Evolutionary conservation across 1,140 invertebrate genomes (phyloP).

Genomic region (Aporrectodea caliginosa): DNA sequence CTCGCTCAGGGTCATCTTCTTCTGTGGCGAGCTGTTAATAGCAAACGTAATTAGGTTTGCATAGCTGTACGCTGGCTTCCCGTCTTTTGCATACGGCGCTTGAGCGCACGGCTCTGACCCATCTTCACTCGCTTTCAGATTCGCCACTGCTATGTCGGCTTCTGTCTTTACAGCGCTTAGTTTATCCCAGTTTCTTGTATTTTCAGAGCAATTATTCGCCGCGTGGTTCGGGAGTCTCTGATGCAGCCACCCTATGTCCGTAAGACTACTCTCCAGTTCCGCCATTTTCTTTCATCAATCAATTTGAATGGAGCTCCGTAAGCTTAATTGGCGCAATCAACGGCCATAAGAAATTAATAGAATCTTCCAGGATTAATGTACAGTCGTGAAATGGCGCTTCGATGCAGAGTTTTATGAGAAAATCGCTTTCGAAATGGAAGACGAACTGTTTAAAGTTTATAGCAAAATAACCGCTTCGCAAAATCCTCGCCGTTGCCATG

Average conservation of each 20-base stretch:
- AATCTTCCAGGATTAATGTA: too few relatives aligned
- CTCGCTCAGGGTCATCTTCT: constrained; percentile 75
- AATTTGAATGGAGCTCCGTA: too few relatives aligned
- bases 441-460: too few relatives aligned
- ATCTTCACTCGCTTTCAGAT: not conserved
- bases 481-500: too few relatives aligned
- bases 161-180: not conserved
- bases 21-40: constrained; percentile 90
- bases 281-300: too few relatives aligned
- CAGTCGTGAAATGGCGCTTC: too few relatives aligned
- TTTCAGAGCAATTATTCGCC: too few relatives aligned
- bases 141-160: not conserved
- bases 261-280: constrained; percentile 19
- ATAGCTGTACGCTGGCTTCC: constrained; percentile 69
- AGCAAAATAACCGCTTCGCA: too few relatives aligned
- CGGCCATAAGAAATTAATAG: too few relatives aligned
- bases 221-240: constrained; percentile 4
- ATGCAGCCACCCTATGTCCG: constrained; percentile 22
- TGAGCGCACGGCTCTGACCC: not conserved
- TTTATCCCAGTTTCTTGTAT: not conserved
- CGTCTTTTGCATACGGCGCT: not conserved
- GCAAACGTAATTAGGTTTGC: constrained; percentile 99
- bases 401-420: too few relatives aligned
- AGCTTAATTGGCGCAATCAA: too few relatives aligned
- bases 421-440: too few relatives aligned